A percentile compares a stretch with the other conserved stretches of the same genome.
Conservation (phyloP, 1,140 invertebrate species). For the Asobara japonica region DNA sequence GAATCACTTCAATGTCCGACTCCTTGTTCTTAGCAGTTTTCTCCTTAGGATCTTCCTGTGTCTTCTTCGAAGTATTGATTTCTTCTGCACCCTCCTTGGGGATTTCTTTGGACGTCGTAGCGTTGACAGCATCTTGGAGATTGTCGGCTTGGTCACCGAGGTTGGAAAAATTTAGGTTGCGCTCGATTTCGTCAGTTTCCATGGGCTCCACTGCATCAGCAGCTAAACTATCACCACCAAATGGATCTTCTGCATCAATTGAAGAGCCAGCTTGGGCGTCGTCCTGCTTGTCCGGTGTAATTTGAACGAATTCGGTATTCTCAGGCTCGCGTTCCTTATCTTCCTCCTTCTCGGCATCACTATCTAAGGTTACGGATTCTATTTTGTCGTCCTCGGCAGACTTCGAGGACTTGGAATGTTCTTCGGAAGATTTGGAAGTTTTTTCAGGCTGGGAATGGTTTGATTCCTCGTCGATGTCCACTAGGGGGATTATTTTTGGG, state of each 20-base stretch:
- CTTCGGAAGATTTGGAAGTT: neutral
- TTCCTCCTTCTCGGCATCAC: conserved; percentile 35
- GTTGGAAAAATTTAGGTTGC: conserved; percentile 47
- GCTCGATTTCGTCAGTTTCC: conserved; percentile 49
- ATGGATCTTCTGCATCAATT: conserved; percentile 63
- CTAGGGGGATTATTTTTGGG: neutral
- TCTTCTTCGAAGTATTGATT: conserved; percentile 6
- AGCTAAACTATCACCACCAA: conserved; percentile 55
- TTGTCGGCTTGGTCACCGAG: conserved; percentile 53
- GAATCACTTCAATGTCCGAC: conserved; percentile 18
- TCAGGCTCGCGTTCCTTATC: conserved; percentile 40
- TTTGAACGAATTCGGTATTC: conserved; percentile 63
- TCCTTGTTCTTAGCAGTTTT: neutral
- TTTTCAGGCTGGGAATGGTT: neutral
- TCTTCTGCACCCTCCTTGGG: neutral
- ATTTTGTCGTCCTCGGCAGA: conserved; percentile 33
- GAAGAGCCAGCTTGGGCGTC: conserved; percentile 57
- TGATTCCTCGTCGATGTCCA: neutral
- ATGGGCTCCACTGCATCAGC: conserved; percentile 48
- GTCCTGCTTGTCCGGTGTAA: conserved; percentile 61
- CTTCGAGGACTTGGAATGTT: conserved; percentile 18
- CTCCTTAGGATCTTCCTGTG: neutral
- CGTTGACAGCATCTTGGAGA: conserved; percentile 50
- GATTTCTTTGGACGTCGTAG: conserved; percentile 30
- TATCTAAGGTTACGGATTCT: conserved; percentile 22